Percentiles rank a stretch among this genome's conserved stretches.
Conservation (phyloP, 2,113 vertebrate genomes). For the Ciconia boyciana region DNA sequence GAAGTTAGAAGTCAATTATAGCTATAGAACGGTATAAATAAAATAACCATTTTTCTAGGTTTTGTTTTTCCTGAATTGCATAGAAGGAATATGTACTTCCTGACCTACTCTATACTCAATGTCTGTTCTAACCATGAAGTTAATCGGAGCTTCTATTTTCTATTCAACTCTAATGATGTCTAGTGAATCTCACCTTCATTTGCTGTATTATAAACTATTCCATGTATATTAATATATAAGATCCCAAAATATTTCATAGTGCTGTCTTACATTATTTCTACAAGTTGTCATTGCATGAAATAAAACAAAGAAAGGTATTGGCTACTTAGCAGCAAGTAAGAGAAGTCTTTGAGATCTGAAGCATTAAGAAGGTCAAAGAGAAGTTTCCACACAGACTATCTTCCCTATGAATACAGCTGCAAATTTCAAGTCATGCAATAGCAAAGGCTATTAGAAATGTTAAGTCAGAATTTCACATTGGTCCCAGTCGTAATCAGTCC, state of each 20-base stretch:
- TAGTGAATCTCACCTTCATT: not conserved
- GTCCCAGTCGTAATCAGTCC: not conserved
- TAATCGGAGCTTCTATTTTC: not conserved
- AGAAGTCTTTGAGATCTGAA: not conserved
- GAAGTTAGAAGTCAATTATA: not conserved
- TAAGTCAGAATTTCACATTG: not conserved
- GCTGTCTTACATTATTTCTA: not conserved
- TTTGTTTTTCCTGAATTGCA: not conserved
- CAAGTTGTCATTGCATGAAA: not conserved
- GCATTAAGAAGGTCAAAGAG: not conserved
- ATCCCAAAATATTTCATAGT: not conserved
- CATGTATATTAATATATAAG: not conserved
- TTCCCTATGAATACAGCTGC: not conserved
- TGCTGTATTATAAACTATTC: not conserved
- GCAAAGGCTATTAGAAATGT: not conserved
- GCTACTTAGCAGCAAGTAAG: not conserved
- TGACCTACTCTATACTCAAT: not conserved
- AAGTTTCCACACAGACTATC: not conserved
- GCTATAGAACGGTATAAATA: not conserved
- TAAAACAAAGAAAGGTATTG: not conserved
- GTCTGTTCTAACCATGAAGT: not conserved
- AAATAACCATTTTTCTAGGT: not conserved
- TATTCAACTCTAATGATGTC: not conserved
- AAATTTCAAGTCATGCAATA: not conserved
- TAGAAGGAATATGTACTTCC: not conserved